Base-by-base conservation (phyloP, 2,797 vertebrate genomes). In the Prunella strophiata region DNA sequence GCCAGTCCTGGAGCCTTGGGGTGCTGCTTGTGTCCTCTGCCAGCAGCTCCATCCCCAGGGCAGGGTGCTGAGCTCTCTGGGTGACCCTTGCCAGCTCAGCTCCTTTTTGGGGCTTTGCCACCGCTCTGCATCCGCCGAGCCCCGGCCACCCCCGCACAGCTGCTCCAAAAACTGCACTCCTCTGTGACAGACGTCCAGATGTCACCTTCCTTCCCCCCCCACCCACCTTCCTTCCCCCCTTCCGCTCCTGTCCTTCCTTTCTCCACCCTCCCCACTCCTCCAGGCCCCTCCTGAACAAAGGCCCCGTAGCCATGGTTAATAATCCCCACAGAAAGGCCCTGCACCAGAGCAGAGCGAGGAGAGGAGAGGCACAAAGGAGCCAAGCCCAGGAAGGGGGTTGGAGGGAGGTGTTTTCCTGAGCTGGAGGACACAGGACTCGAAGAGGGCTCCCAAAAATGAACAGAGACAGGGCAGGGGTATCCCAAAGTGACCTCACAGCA, bases 301-400 rank as follows among this genome's bases (percentile, higher is more conserved):
- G 95, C 89, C 43, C 77, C 10, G 95, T 96, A 96, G 95, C 92
- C 96, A 96, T 96, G 96, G 96, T 96, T 95, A 91, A 92, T 96
- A 96, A 96, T 93, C 95, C 94, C 67, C 43, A 14, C 55, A 93
- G n/a, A 89, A 93, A 89, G 88, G 88, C 86, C 26, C 54, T 29
- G 93, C 74, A 68, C 74, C 65, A 54, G 70, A 54, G 77, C 16
- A 72, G 62, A 81, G 93, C 94, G 91, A 94, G 88, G 81, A 94
- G 82, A 85, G n/a, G n/a, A 43, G 78, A 85, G 72, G 16, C 71
- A 91, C 90, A 94, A 95, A 94, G 92, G 27, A 89, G 51, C 81
- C 59, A 63, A 82, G 91, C 59, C 4, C 15, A 91, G 91, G 70
- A 92, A 91, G 13, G 58, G 43, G 71, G 55, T 16, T 73, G 86